These are phyloP conservation scores for Melieria crassipennis DNA, from an alignment of 2,888 invertebrate genomes.

Conservation along the genomic window DNA sequence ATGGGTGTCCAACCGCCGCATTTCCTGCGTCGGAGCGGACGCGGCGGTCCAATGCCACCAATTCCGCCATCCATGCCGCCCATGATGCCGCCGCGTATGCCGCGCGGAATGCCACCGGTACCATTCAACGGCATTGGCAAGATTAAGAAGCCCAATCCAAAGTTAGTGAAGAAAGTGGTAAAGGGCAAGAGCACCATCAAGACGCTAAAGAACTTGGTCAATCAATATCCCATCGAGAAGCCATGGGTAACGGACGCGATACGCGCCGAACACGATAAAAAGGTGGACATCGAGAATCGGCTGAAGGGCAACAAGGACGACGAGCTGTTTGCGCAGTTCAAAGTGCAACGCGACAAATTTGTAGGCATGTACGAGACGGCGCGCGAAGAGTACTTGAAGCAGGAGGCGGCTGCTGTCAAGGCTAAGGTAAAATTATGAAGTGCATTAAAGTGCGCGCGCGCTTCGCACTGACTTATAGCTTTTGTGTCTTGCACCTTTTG, in stretches of 20 bases:
- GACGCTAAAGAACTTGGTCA: slow-evolving; percentile 62
- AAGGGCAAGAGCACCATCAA: slow-evolving; percentile 60
- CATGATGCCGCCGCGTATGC: slow-evolving; percentile 49
- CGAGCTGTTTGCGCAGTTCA: slow-evolving; percentile 69
- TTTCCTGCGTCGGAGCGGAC: slow-evolving; percentile 56
- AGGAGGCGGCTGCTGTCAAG: slow-evolving; percentile 64
- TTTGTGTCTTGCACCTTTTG: too few relatives aligned
- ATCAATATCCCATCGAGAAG: slow-evolving; percentile 67
- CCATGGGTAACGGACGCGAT: slow-evolving; percentile 71
- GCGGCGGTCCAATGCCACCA: slow-evolving; percentile 50
- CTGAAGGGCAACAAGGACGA: slow-evolving; percentile 67
- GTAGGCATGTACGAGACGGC: slow-evolving; percentile 69
- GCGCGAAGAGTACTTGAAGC: slow-evolving; percentile 68
- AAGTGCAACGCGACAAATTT: slow-evolving; percentile 71
- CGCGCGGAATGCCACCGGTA: slow-evolving; percentile 48
- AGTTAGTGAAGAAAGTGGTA: slow-evolving; percentile 52
- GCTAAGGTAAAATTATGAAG: slow-evolving; percentile 54
- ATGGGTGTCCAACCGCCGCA: slow-evolving; percentile 49
- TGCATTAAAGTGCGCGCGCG: too few relatives aligned
- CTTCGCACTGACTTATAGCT: too few relatives aligned
- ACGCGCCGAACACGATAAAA: slow-evolving; percentile 68
- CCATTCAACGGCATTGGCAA: slow-evolving; percentile 50
- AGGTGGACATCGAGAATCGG: slow-evolving; percentile 68
- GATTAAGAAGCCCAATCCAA: slow-evolving; percentile 56
- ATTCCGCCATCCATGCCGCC: slow-evolving; percentile 47